These are phyloP conservation scores for Xenops minutus DNA, from an alignment of 2,797 vertebrate species.

Conservation along the genomic window DNA sequence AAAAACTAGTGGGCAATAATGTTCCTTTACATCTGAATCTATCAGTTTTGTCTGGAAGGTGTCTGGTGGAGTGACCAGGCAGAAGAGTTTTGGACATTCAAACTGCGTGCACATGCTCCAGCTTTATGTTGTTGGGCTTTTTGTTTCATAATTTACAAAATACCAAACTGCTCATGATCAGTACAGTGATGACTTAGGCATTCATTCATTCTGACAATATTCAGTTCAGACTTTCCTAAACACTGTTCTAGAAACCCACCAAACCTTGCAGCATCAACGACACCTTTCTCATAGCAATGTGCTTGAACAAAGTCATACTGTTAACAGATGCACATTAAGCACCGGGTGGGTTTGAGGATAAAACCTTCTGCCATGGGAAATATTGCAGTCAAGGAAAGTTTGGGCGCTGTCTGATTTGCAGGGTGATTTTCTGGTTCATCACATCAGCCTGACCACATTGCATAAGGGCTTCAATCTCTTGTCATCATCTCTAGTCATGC, in stretches of 20 bases:
- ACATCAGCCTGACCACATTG: not conserved
- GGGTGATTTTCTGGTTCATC: not conserved
- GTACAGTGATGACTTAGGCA: not conserved
- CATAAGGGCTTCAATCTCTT: not conserved
- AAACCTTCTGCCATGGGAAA: no score
- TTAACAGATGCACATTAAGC: not conserved
- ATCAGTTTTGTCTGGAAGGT: not conserved
- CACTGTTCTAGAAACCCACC: not conserved
- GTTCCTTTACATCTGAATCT: not conserved
- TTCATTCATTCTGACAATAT: not conserved
- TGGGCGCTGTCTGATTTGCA: constrained; percentile 8
- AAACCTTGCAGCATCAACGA: not conserved
- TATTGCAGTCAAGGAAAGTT: not conserved
- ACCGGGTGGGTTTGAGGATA: not conserved
- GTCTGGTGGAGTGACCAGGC: not conserved
- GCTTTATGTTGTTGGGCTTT: not conserved
- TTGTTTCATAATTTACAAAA: not conserved
- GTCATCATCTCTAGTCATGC: not conserved
- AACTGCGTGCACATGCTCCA: not conserved
- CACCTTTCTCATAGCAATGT: not conserved
- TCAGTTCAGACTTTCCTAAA: not conserved
- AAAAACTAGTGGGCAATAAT: not conserved
- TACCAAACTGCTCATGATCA: not conserved
- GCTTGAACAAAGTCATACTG: not conserved
- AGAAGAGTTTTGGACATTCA: not conserved